Conservation (phyloP, 2,113 vertebrate species). For the Nothoprocta pentlandii region DNA sequence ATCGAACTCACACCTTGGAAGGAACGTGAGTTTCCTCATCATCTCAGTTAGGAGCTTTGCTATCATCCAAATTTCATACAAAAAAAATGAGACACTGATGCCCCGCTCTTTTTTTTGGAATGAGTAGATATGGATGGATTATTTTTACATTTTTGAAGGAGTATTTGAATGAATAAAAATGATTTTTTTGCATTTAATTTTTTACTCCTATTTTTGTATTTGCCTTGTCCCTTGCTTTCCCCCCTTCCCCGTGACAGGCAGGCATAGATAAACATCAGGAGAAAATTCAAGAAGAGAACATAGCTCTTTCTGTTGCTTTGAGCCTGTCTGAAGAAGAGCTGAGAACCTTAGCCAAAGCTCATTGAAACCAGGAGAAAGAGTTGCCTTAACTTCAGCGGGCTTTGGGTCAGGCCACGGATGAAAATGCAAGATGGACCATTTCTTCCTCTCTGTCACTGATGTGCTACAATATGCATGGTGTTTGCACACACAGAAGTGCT, state of each 20-base stretch:
- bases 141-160: not conserved
- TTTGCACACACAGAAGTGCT: not conserved
- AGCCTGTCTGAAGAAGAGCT: conserved; percentile 3
- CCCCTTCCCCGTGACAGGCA: not conserved
- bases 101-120: not conserved
- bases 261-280: not conserved
- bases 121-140: not conserved
- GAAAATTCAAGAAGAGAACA: conserved; percentile 30
- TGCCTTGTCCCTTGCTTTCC: not conserved
- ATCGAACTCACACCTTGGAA: not conserved
- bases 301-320: conserved; percentile 30
- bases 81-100: not conserved
- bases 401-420: not conserved
- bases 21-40: not conserved
- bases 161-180: not conserved
- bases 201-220: not conserved
- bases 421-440: not conserved
- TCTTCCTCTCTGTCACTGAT: not conserved
- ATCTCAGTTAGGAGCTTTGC: not conserved
- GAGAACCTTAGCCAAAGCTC: not conserved
- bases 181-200: not conserved
- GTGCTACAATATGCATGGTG: not conserved
- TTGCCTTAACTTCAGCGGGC: not conserved
- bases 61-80: not conserved
- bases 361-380: not conserved